These are phyloP conservation scores for Oscheius sp. DNA, from an alignment of 2,888 invertebrate genomes.

Conservation along the genomic window DNA sequence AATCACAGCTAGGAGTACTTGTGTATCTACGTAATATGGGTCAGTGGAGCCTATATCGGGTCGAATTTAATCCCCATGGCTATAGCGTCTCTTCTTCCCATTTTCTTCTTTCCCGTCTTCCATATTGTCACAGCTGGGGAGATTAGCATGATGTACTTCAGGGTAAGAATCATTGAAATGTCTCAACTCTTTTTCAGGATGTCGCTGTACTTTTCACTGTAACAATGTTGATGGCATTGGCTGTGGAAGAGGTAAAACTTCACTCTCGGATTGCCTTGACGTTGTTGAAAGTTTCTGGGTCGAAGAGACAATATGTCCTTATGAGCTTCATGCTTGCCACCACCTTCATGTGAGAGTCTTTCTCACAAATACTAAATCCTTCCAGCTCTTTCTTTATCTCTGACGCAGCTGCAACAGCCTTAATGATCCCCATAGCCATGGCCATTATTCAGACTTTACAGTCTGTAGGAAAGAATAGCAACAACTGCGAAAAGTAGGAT, in stretches of 20 bases:
- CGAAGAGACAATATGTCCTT: conserved; percentile 45
- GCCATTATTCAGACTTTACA: conserved; percentile 79
- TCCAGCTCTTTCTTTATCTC: conserved; percentile 53
- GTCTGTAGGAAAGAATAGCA: not conserved
- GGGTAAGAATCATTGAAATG: conserved; percentile 30
- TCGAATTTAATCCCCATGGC: conserved; percentile 57
- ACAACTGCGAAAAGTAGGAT: not conserved
- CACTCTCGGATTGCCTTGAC: conserved; percentile 56
- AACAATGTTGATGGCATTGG: conserved; percentile 57
- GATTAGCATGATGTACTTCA: conserved; percentile 45
- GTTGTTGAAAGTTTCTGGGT: conserved; percentile 50
- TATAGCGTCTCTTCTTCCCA: conserved; percentile 57
- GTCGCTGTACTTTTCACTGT: conserved; percentile 49
- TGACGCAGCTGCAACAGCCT: conserved; percentile 79
- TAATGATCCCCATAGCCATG: conserved; percentile 92
- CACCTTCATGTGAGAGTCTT: conserved; percentile 44
- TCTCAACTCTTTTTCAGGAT: conserved; percentile 41
- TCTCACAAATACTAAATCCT: not conserved
- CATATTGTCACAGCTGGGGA: conserved; percentile 51
- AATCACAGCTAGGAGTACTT: conserved; percentile 42
- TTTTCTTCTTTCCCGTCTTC: conserved; percentile 59
- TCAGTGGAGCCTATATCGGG: conserved; percentile 57
- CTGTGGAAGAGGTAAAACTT: conserved; percentile 52
- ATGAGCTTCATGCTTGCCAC: conserved; percentile 56
- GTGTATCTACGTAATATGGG: conserved; percentile 53